Base-by-base conservation (phyloP, 1,140 invertebrate genomes). In the Rhyzopertha dominica region DNA sequence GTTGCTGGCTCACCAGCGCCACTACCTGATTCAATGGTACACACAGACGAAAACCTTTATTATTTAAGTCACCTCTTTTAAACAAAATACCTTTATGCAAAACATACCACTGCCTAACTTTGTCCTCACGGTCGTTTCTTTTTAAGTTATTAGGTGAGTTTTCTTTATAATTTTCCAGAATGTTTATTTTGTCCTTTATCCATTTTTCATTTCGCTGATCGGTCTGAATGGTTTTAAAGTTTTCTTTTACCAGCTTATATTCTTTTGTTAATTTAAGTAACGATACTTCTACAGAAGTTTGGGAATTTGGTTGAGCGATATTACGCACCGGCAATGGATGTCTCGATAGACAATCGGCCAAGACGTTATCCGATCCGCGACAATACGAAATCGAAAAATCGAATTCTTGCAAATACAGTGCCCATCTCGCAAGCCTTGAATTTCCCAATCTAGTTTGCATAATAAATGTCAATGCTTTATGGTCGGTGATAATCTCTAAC, bases 341-440 rank as follows among this genome's bases (percentile, higher is more conserved):
- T 19, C 40, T 32, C 8, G 43, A 37, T 8, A 45, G 18, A 28
- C 18, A 17, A 20, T 45, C 43, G 1, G 43, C 43, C 5, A 28
- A 17, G 18, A 26, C 12, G 37, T 45, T 45, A 9, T 25, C 30
- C 10, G 24, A 35, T 17, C 20, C 20, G 5, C 7, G 3, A n/a
- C 30, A 17, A 43, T 34, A 25, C 35, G 17, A 12, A 23, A 34
- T 22, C 9, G 30, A 5, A 5, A 43, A 10, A 7, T 31, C 8
- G 23, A 12, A 43, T 16, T 37, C 35, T 19, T 43, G 18, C 14
- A 43, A n/a, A 22, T 13, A 35, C 4, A 43, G 9, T 10, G 7
- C 13, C 19, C 30, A 43, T 5, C 18, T 18, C 18, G 28, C 26
- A 4, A 43, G 13, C n/a, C 31, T 10, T 16, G 41, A n/a, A 14